Base-by-base conservation (phyloP, 2,113 vertebrate species). In the Tetraodon nigroviridis region DNA sequence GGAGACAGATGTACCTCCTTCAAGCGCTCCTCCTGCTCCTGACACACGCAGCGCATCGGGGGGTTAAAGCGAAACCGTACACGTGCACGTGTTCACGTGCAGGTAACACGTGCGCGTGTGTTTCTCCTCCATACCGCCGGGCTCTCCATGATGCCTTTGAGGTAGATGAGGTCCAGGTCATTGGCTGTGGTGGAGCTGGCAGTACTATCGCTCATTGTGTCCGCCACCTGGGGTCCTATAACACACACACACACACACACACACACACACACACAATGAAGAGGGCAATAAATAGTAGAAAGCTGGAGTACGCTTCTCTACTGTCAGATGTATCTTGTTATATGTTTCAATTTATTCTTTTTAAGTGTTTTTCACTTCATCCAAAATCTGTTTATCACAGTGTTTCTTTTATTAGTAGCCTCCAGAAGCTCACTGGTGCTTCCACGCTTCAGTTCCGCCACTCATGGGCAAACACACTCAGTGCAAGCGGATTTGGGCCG, bases 61-160 rank as follows among this genome's bases (percentile, higher is more conserved):
- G 44, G 10, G 32, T 1, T 37, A 12, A 37, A 7, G 47, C 3
- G 37, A 17, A 56, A 1, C 8, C 10, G 7, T 17, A 6, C 27
- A 54, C n/a, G n/a, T 4, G 13, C 8, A 7, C 29, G 8, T 14
- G 2, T 7, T 11, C 17, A 1, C 16, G 1, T 32, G 5, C 11
- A 4, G 37, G 3, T 5, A 15, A 10, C 52, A 55, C 47, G 14
- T 20, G 18, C 18, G 21, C 17, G 16, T 45, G 17, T 11, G 32
- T 37, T 2, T 37, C 32, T 37, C 32, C 47, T 20, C 3, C 90
- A 82, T 58, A 97, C 94, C 86, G 92, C 90, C 55, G 95, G 95
- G 78, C 93, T 95, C 64, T 96, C 96, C 94, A 98, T 97, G 81
- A 98, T 94, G 78, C 94, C 94, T 27, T 95, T 93, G 45, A 97